Percentiles rank a stretch among this genome's conserved stretches.
phyloP scores from a whole-genome alignment of 2,797 vertebrate genomes.

The Chelon labrosus region DNA sequence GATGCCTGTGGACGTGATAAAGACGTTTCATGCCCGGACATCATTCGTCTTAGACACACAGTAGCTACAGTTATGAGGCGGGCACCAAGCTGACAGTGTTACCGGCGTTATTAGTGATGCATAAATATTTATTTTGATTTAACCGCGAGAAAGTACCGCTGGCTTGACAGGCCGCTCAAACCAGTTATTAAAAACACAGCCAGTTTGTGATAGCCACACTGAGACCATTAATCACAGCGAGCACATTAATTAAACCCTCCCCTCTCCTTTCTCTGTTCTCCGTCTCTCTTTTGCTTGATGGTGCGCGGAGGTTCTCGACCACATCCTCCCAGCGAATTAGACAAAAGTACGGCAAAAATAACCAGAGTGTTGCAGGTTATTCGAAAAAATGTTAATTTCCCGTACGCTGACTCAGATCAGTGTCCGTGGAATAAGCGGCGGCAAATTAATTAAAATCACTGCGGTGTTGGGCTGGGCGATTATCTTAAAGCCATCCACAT shows the following conservation, averaged over 20 bases:
- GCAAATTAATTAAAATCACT: slow-evolving; percentile 70
- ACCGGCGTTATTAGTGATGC: slow-evolving; percentile 35
- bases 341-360: slow-evolving; percentile 14
- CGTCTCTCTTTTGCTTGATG: slow-evolving; percentile 23
- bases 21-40: not conserved
- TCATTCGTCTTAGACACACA: not conserved
- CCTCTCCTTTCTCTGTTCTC: slow-evolving; percentile 36
- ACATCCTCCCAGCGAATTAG: slow-evolving; percentile 26
- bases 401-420: slow-evolving; percentile 64
- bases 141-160: slow-evolving; percentile 27
- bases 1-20: not conserved
- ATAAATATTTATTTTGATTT: slow-evolving; percentile 69
- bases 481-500: slow-evolving; percentile 70
- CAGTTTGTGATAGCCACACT: slow-evolving; percentile 66
- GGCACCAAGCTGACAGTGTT: slow-evolving; percentile 6
- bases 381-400: slow-evolving; percentile 22
- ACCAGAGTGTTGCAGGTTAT: slow-evolving; percentile 7
- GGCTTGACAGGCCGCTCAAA: slow-evolving; percentile 60
- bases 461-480: slow-evolving; percentile 59
- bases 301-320: slow-evolving; percentile 32
- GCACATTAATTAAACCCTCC: slow-evolving; percentile 75
- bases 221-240: slow-evolving; percentile 78
- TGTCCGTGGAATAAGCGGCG: slow-evolving; percentile 49
- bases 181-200: slow-evolving; percentile 70
- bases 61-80: slow-evolving; percentile 6